Evolutionary conservation across 2,888 invertebrate species (phyloP), one percentile per base, ranked within the genome.

Genomic region (Argyresthia goedartella): DNA sequence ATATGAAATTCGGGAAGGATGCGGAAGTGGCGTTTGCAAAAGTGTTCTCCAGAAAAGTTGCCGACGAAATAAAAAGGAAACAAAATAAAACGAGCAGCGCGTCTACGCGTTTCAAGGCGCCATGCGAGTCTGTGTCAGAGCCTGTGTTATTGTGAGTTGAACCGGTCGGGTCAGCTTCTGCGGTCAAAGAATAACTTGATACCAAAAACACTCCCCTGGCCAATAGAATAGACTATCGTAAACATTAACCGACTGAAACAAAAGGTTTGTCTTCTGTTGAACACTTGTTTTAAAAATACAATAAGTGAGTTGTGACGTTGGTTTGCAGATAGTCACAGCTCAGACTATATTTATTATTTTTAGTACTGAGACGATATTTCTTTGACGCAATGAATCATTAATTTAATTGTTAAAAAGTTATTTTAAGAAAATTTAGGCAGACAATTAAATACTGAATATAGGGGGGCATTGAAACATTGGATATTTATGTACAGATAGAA

Each of bases 51-150:
- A 3, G n/a, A 41, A 50, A 50, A 50, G 53, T 51, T 42, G 46
- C 33, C 48, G 46, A 34, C 43, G 46, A 58, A 63, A 62, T 44
- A 55, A 61, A 62, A 62, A 50, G 51, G 57, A 60, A 63, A 54
- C 45, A 55, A 61, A 63, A 47, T 56, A 59, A 56, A 58, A 59
- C 51, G 54, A 52, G 50, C 33, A 47, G 57, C 45, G 50, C 71
- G 70, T 64, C 65, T 61, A 62, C 48, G 52, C 54, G 52, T 59
- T 59, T 62, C 62, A 64, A 63, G 59, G 60, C 68, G 62, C 65
- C 67, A 66, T 66, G 64, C 67, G 66, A 62, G 62, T 63, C 57
- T 68, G 66, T n/a, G n/a, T n/a, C n/a, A n/a, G n/a, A n/a, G n/a
- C n/a, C n/a, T n/a, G n/a, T n/a, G n/a, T n/a, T n/a, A n/a, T 61